Evolutionary conservation across 2,113 vertebrate genomes (phyloP), one percentile per base, ranked within the genome.

Genomic region (Spermophilus dauricus): DNA sequence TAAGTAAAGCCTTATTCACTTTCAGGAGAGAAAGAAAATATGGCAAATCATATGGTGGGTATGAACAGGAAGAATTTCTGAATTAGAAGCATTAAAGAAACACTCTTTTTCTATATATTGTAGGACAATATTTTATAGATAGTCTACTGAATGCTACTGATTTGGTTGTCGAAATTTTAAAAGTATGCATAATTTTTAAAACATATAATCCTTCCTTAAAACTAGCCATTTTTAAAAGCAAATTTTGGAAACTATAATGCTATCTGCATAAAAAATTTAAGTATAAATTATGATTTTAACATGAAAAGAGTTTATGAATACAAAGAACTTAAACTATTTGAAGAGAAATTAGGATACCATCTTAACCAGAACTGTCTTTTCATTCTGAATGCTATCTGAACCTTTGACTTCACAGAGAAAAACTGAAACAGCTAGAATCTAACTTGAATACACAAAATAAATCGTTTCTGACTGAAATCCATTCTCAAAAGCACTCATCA

Each of bases 381-480:
- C 67, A 53, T 56, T 94, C 65, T 76, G 89, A 45, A 91, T 97
- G 96, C 80, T 98, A 97, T 97, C 86, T 93, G 91, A 98, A 97
- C 97, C 63, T 39, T 83, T 95, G 45, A 92, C 76, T 92, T 97
- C 86, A 14, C 80, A 95, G 58, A 70, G 51, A 16, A 65, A 96
- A 97, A 84, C 45, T 83, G 61, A 67, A 97, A 96, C 97, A 98
- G 97, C 96, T 98, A 95, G 98, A 98, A 97, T 94, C 58, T 92
- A 97, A 96, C 91, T 97, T 98, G 97, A 78, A 98, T 90, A 98
- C 80, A 98, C 67, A 98, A 98, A 98, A 98, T 97, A 98, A 98
- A 98, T 98, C 97, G 98, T 67, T 97, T 95, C 69, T 30, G 2
- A 97, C 87, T 69, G 92, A 98, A 98, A 98, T 95, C 89, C 87